Evolutionary conservation across 2,797 vertebrate genomes (phyloP).

Genomic region (Diglossa cyanea): DNA sequence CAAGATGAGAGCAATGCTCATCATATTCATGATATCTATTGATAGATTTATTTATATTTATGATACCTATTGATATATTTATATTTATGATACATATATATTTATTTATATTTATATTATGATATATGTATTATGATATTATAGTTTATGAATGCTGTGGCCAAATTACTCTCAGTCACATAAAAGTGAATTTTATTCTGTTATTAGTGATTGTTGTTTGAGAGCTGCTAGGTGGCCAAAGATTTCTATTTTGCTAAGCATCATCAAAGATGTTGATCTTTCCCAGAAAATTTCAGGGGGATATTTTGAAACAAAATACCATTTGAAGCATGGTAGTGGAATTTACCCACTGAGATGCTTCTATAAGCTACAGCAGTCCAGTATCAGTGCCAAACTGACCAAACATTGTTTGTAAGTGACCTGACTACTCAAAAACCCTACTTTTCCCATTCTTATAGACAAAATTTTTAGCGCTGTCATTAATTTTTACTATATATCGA

Average conservation of each 20-base stretch:
- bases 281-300: neutral
- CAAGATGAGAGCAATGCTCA: neutral
- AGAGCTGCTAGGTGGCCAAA: neutral
- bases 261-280: neutral
- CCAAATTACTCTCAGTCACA: neutral
- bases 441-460: neutral
- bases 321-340: fast-evolving
- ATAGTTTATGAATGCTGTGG: neutral
- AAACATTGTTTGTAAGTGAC: neutral
- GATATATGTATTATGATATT: neutral
- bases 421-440: neutral
- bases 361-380: neutral
- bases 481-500: neutral
- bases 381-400: neutral
- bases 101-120: neutral
- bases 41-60: neutral
- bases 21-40: neutral
- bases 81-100: too few species aligned
- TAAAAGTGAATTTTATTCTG: neutral
- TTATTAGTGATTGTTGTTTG: neutral
- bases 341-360: neutral
- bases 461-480: neutral
- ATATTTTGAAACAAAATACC: neutral
- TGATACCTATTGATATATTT: neutral
- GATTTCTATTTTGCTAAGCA: neutral